Evolutionary conservation across 1,140 invertebrate species (phyloP).

Genomic region (Macrotrachela quadricornifera): DNA sequence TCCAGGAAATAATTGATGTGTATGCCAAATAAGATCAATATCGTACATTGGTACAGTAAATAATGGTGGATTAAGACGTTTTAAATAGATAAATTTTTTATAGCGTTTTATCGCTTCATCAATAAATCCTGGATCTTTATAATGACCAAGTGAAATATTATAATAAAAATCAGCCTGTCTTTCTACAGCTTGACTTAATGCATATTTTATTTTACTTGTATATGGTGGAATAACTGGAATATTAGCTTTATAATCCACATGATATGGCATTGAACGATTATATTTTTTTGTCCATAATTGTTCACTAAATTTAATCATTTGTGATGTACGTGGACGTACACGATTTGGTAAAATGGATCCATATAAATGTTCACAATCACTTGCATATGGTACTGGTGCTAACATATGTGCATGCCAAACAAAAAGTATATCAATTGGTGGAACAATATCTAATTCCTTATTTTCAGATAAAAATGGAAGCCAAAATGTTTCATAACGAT

Average conservation of each 20-base stretch:
- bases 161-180: conserved; percentile 27
- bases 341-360: too few relatives aligned
- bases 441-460: too few relatives aligned
- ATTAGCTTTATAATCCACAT: too few relatives aligned
- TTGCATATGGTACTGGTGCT: too few relatives aligned
- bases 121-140: conserved; percentile 26
- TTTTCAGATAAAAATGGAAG: conserved; percentile 20
- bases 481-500: conserved; percentile 32
- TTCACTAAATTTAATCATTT: too few relatives aligned
- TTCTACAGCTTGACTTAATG: conserved; percentile 24
- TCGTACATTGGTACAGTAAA: conserved; percentile 35
- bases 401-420: too few relatives aligned
- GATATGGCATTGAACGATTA: too few relatives aligned
- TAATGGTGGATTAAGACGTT: conserved; percentile 21
- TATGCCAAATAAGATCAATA: conserved; percentile 33
- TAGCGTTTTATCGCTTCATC: conserved; percentile 27
- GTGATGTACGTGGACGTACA: too few relatives aligned
- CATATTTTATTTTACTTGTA: conserved; percentile 13
- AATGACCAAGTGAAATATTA: conserved; percentile 34
- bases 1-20: conserved; percentile 30
- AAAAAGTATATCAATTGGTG: too few relatives aligned
- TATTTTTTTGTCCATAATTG: too few relatives aligned
- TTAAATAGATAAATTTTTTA: conserved; percentile 31
- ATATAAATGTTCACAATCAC: too few relatives aligned
- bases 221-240: too few relatives aligned